Percentiles rank a stretch among this genome's conserved stretches.
Evolutionary conservation across 1,140 invertebrate species (phyloP).

Genomic region (Apis florea): DNA sequence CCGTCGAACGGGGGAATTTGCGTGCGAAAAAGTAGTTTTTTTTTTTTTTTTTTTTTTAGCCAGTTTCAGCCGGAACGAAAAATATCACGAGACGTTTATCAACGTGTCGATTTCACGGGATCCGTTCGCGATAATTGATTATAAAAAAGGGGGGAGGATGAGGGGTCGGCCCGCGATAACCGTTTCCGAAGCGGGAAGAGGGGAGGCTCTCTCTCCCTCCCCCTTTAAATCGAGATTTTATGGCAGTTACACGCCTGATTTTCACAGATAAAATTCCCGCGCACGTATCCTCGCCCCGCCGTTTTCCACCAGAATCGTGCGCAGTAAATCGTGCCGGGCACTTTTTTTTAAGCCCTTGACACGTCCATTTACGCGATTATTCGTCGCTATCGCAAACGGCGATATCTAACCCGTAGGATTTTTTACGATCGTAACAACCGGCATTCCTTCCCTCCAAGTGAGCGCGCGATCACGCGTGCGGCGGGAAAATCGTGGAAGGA

Average conservation of each 20-base stretch:
- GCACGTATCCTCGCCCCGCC: conserved; percentile 19
- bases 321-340: conserved; percentile 35
- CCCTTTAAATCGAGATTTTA: conserved; percentile 48
- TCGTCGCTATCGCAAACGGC: conserved; percentile 22
- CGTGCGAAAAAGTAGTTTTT: not conserved
- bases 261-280: conserved; percentile 46
- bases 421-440: conserved; percentile 46
- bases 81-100: conserved; percentile 37
- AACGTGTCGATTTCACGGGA: conserved; percentile 29
- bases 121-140: conserved; percentile 41
- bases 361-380: conserved; percentile 55
- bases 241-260: conserved; percentile 41
- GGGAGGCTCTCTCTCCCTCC: too few relatives aligned
- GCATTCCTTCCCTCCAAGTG: not conserved
- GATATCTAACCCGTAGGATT: conserved; percentile 44
- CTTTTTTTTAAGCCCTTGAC: conserved; percentile 49
- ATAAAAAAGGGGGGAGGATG: conserved; percentile 16
- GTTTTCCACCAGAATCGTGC: conserved; percentile 16
- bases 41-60: too few relatives aligned
- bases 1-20: not conserved
- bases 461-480: not conserved
- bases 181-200: conserved; percentile 15
- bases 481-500: not conserved
- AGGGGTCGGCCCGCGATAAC: conserved; percentile 3
- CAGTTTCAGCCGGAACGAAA: not conserved